phyloP scores from a whole-genome alignment of 2,797 vertebrate genomes.

The Enteromius unitaeniatus region DNA sequence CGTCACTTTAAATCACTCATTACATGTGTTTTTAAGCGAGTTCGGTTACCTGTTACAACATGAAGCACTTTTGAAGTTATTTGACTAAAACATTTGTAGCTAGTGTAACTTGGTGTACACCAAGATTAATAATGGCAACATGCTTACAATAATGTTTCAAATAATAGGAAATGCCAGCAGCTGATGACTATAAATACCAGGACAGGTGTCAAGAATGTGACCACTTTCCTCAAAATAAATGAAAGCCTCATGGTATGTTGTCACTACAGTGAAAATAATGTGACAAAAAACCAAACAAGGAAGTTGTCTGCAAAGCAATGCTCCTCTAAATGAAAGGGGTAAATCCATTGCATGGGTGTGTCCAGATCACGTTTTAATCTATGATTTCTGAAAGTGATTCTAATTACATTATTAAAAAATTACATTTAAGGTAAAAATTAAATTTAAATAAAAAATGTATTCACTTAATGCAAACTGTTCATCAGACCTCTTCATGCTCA shows the following conservation, averaged over 20 bases:
- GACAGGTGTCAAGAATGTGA: slow-evolving; percentile 15
- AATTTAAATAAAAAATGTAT: background rate
- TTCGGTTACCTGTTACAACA: background rate
- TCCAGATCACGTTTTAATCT: background rate
- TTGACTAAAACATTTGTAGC: background rate
- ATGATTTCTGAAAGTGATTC: background rate
- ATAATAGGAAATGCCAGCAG: slow-evolving; percentile 4
- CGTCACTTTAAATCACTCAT: background rate
- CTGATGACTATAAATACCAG: slow-evolving; percentile 24
- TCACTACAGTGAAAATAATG: background rate
- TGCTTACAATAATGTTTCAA: slow-evolving; percentile 11
- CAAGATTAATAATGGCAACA: background rate
- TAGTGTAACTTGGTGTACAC: background rate
- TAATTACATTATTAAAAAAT: background rate
- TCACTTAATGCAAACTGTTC: background rate
- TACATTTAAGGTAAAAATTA: background rate
- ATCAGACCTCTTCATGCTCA: background rate
- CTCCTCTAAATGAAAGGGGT: background rate
- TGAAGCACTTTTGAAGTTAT: background rate
- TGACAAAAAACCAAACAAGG: background rate
- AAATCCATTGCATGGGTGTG: background rate
- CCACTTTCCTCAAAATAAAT: slow-evolving; percentile 18
- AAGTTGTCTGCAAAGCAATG: background rate
- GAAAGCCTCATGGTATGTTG: background rate
- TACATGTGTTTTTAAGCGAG: background rate